Base-by-base conservation (phyloP, 2,888 invertebrate genomes). In the Thalpophila matura region DNA sequence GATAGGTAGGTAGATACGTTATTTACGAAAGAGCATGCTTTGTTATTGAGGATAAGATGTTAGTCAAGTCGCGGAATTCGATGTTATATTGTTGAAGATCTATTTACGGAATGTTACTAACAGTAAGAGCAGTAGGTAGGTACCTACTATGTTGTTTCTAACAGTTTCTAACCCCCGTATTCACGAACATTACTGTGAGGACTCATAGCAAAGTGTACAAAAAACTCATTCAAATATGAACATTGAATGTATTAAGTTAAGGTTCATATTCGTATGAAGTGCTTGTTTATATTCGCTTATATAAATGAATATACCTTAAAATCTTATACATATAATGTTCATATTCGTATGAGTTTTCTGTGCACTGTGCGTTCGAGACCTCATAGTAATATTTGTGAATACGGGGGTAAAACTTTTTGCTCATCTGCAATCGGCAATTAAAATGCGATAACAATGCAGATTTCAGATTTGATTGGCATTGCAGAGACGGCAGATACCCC, bases 11-110 rank as follows among this genome's bases (percentile, higher is more conserved):
- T 35, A 64, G 40, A 49, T 49, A 60, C 70, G 67, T 77, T 73
- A 77, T 81, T 83, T 77, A 77, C 75, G 69, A 80, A 80, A 80
- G 53, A 72, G 54, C 69, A 76, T 74, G 69, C 81, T 72, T 79
- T 72, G 74, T 74, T 74, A 79, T 67, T 65, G 66, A 68, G 58
- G 37, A 63, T 69, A 68, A 67, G 42, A 45, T 75, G 63, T 55
- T 68, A 60, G 60, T 29, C 61, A 61, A 60, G 51, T 49, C 45
- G 50, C 59, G 58, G 49, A 59, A 69, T 73, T 43, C 9, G 26
- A 40, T 33, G 55, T 61, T 59, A 55, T 53, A 40, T 62, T 53
- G 57, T 50, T 40, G 53, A 51, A 72, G 35, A 45, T 58, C 47
- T 63, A 56, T 68, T 54, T 59, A 40, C 35, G 46, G 46, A 64